Evolutionary conservation across 2,888 invertebrate genomes (phyloP).

Genomic region (Zygaena filipendulae): DNA sequence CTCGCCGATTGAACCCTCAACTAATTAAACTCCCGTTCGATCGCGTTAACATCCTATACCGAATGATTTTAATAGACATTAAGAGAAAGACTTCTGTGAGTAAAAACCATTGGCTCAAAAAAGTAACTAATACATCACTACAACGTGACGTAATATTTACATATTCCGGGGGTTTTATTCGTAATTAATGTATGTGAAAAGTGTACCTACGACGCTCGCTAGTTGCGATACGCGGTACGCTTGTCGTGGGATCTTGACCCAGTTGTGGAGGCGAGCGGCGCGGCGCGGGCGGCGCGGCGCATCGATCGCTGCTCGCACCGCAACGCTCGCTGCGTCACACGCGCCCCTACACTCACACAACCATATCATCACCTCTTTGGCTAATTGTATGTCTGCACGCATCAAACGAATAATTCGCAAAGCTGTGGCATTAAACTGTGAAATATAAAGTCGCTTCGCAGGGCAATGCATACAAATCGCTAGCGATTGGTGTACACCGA

Average conservation of each 20-base stretch:
- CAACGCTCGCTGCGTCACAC: constrained; percentile 56
- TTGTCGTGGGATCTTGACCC: constrained; percentile 63
- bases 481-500: constrained; percentile 58
- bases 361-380: constrained; percentile 36
- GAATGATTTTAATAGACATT: too few relatives aligned
- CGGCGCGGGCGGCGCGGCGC: constrained; percentile 42
- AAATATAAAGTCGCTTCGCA: constrained; percentile 31
- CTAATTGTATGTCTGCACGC: constrained; percentile 32
- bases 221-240: constrained; percentile 39
- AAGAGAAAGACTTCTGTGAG: too few relatives aligned
- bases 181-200: too few relatives aligned
- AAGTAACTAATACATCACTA: too few relatives aligned
- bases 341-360: constrained; percentile 45
- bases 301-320: constrained; percentile 59
- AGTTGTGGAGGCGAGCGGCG: constrained; percentile 48
- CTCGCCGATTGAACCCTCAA: constrained; percentile 27
- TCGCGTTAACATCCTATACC: too few relatives aligned
- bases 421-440: constrained; percentile 24
- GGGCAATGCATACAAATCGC: constrained; percentile 40
- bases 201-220: too few relatives aligned
- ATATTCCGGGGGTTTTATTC: too few relatives aligned
- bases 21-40: constrained; percentile 25
- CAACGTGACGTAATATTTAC: too few relatives aligned
- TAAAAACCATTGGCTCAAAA: too few relatives aligned
- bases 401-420: constrained; percentile 41